Percentiles rank a stretch among this genome's conserved stretches.
Evolutionary conservation across 2,113 vertebrate species (phyloP).

Genomic region (Zosterops hypoxanthus): DNA sequence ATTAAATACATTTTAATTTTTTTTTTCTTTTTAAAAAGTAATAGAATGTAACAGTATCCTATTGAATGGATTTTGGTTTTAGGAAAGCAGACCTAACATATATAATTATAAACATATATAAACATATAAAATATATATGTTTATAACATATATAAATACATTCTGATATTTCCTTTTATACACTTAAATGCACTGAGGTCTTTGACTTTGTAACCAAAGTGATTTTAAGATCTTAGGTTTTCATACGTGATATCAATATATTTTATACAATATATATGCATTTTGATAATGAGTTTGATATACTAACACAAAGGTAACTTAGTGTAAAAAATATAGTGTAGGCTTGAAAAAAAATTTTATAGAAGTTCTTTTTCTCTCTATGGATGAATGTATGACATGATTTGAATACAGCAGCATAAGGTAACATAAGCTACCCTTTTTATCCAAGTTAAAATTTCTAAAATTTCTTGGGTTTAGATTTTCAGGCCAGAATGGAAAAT

Average conservation of each 20-base stretch:
- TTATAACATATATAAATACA: not conserved
- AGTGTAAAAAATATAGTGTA: not conserved
- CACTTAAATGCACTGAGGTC: not conserved
- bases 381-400: not conserved
- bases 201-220: not conserved
- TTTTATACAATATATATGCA: not conserved
- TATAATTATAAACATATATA: not conserved
- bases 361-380: not conserved
- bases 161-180: not conserved
- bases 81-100: not conserved
- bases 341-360: not conserved
- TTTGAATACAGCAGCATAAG: not conserved
- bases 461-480: not conserved
- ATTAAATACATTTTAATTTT: not conserved
- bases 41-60: not conserved
- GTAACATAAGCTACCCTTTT: not conserved
- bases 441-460: not conserved
- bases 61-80: not conserved
- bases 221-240: not conserved
- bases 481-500: not conserved
- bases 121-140: too few relatives aligned
- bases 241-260: not conserved
- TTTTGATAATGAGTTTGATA: not conserved
- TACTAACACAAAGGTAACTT: not conserved
- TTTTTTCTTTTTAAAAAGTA: not conserved